Percentiles rank a stretch among this genome's conserved stretches.
Evolutionary conservation across 2,113 vertebrate species (phyloP).

Genomic region (Rhinichthys klamathensis): DNA sequence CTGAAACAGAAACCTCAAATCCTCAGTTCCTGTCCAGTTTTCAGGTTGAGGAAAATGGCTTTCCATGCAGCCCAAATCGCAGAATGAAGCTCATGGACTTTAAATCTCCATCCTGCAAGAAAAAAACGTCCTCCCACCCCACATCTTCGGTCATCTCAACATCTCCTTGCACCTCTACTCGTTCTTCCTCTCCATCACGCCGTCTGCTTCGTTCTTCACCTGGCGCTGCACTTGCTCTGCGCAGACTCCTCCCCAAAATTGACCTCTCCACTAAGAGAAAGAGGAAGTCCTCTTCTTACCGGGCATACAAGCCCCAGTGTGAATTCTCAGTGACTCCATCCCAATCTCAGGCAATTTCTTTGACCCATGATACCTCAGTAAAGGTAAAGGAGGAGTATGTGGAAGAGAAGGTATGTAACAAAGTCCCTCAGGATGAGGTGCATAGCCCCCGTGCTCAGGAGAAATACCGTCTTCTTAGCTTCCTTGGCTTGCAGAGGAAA

Average conservation of each 20-base stretch:
- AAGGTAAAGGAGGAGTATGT: constrained; percentile 71
- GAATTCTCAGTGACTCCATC: constrained; percentile 31
- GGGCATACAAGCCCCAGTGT: constrained; percentile 47
- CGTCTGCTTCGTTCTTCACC: constrained; percentile 75
- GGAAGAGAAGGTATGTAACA: constrained; percentile 59
- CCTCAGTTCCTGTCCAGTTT: constrained; percentile 20
- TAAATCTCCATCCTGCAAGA: constrained; percentile 79
- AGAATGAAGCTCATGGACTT: constrained; percentile 83
- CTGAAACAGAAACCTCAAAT: constrained; percentile 34
- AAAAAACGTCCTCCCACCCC: constrained; percentile 51
- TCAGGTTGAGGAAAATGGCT: constrained; percentile 44
- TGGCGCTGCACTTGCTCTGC: constrained; percentile 71
- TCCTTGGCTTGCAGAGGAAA: constrained; percentile 80
- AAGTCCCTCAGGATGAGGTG: constrained; percentile 70
- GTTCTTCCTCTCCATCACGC: constrained; percentile 62
- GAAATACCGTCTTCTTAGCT: constrained; percentile 80
- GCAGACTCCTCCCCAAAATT: constrained; percentile 64
- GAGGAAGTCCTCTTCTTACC: constrained; percentile 55
- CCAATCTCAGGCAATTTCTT: constrained; percentile 13
- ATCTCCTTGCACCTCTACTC: constrained; percentile 60
- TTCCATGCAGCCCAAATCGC: constrained; percentile 73
- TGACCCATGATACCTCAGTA: constrained; percentile 61
- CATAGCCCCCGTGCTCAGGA: constrained; percentile 76
- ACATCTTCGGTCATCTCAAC: constrained; percentile 42
- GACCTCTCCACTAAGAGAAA: constrained; percentile 64